Evolutionary conservation across 2,888 invertebrate species (phyloP), one percentile per base, ranked within the genome.

Genomic region (Leucoptera coffeella): DNA sequence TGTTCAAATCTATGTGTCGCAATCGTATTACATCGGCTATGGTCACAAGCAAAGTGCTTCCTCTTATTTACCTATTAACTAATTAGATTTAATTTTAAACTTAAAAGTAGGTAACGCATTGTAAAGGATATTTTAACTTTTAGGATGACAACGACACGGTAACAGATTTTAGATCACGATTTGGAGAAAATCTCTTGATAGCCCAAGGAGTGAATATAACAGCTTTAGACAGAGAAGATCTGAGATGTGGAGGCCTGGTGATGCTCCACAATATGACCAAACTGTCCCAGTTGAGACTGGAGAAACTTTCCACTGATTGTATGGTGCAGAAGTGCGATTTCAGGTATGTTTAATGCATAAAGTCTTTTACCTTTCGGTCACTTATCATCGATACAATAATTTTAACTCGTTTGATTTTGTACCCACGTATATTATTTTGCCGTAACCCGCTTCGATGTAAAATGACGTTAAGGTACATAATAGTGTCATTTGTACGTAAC

Each of bases 261-360:
- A 61, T 77, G 41, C 61, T 75, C 15, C 78, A 82, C 23, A 84
- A 85, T 39, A 73, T 79, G 53, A 79, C 78, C 2, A 69, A 71
- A 37, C 41, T 64, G 13, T 74, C 76, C 4, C 71, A 74, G 36
- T 64, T 67, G 36, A 55, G 73, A 17, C 48, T 83, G 3, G 76
- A 75, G 39, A 71, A 75, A 23, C 60, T 78, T 38, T 76, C 82
- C 2, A 76, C 77, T 4, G 78, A 80, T 39, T 86, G 85, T 41
- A 83, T 85, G 74, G 76, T 85, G 25, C 85, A 85, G 45, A 82
- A 80, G 46, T 86, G 85, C 49, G 76, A 78, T 33, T 86, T 86
- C 45, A 76, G 80, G 57, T 65, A 50, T 40, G 17, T 29, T 24
- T 17, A 17, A 17, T 17, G n/a, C n/a, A 10, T 25, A 13, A 15